phyloP scores from a whole-genome alignment of 2,113 vertebrate genomes.

The Atractosteus spatula region DNA sequence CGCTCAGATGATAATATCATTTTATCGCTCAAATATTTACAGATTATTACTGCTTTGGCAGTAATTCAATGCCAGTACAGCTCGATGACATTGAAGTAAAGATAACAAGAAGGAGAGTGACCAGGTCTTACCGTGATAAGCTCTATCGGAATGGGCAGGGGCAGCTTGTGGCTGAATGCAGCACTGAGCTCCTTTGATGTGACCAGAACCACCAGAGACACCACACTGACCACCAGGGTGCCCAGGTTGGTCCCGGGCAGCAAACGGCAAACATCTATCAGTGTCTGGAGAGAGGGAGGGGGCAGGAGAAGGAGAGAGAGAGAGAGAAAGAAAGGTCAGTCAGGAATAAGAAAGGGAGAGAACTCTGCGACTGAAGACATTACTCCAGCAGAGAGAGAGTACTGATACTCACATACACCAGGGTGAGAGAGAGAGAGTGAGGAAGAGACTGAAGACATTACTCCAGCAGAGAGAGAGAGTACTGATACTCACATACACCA shows the following conservation, averaged over 20 bases:
- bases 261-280: slow-evolving; percentile 74
- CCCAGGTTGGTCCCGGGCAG: slow-evolving; percentile 73
- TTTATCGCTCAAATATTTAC: too few species aligned
- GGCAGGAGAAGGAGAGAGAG: neutral
- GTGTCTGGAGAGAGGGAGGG: slow-evolving; percentile 58
- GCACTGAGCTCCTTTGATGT: slow-evolving; percentile 78
- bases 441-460: neutral
- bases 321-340: neutral
- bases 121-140: slow-evolving; percentile 73
- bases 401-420: neutral
- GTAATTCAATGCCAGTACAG: too few species aligned
- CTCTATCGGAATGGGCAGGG: slow-evolving; percentile 85
- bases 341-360: neutral
- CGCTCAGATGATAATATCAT: too few species aligned
- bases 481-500: too few species aligned
- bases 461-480: neutral
- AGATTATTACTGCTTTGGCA: too few species aligned
- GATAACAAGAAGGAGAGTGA: too few species aligned
- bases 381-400: neutral
- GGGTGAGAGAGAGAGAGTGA: neutral
- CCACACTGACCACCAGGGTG: slow-evolving; percentile 73
- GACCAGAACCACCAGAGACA: slow-evolving; percentile 74
- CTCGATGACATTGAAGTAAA: too few species aligned
- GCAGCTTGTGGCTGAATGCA: slow-evolving; percentile 65
- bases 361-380: neutral